These are phyloP conservation scores for Leptarthrus brevirostris DNA, from an alignment of 2,888 invertebrate genomes.

Conservation along the genomic window DNA sequence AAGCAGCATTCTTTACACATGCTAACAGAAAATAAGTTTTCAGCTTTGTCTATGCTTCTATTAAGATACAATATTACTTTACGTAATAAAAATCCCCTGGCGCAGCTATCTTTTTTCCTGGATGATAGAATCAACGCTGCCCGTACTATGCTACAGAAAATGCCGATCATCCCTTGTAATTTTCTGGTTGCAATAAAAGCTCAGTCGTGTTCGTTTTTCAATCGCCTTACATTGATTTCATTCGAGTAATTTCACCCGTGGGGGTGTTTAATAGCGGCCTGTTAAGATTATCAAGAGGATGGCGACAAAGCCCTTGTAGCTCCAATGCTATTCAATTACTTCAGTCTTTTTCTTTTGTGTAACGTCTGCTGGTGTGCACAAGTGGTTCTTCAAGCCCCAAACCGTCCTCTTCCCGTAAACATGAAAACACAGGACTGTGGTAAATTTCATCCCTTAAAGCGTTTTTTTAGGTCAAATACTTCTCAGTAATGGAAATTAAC, in stretches of 20 bases:
- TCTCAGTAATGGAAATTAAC: constrained; percentile 22
- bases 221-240: constrained; percentile 6
- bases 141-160: too few relatives aligned
- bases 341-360: constrained; percentile 21
- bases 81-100: too few relatives aligned
- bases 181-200: constrained; percentile 23
- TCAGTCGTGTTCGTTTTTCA: constrained; percentile 26
- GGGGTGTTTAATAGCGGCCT: not conserved
- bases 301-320: not conserved
- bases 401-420: too few relatives aligned
- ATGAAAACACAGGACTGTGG: not conserved
- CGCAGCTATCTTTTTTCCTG: too few relatives aligned
- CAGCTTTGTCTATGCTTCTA: too few relatives aligned
- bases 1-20: too few relatives aligned
- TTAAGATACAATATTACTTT: too few relatives aligned
- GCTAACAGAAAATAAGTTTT: too few relatives aligned
- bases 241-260: not conserved
- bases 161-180: constrained; percentile 14
- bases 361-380: constrained; percentile 3
- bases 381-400: too few relatives aligned
- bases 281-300: not conserved
- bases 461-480: constrained; percentile 8
- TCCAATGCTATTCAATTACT: constrained; percentile 9
- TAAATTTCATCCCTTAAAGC: not conserved
- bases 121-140: too few relatives aligned